phyloP scores from a whole-genome alignment of 2,888 invertebrate species.

The Eilema caniola region DNA sequence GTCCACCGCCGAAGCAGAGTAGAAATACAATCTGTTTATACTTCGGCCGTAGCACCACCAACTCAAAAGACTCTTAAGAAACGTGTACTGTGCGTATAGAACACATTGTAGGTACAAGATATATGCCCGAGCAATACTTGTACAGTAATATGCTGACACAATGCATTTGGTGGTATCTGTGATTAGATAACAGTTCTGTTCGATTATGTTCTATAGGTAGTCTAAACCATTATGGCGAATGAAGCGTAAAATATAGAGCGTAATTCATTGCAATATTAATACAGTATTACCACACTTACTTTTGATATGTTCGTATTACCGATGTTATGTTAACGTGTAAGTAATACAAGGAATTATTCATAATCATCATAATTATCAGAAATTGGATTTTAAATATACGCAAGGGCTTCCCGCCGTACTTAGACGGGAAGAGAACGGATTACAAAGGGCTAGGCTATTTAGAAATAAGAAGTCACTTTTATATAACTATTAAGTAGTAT shows the following conservation, averaged over 20 bases:
- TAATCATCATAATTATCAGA: background rate
- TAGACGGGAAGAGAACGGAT: background rate
- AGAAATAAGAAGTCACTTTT: background rate
- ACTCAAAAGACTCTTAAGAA: no score
- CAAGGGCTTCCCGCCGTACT: background rate
- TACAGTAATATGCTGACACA: constrained; percentile 28
- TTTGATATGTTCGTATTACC: background rate
- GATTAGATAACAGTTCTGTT: constrained; percentile 17
- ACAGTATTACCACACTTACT: background rate
- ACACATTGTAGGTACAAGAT: no score
- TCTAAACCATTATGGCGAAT: background rate
- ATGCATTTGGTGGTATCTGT: constrained; percentile 23
- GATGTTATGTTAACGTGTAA: background rate
- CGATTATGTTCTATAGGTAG: constrained; percentile 11
- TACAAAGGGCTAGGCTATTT: background rate
- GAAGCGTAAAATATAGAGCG: constrained; percentile 7
- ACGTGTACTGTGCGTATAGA: no score
- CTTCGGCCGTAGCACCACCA: no score
- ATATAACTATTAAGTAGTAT: no score
- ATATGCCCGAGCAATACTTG: no score
- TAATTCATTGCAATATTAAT: background rate
- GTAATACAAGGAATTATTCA: background rate
- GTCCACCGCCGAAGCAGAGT: no score
- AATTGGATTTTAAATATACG: background rate
- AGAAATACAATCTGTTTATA: no score